phyloP scores from a whole-genome alignment of 2,113 vertebrate genomes.

The Cavia aperea region DNA sequence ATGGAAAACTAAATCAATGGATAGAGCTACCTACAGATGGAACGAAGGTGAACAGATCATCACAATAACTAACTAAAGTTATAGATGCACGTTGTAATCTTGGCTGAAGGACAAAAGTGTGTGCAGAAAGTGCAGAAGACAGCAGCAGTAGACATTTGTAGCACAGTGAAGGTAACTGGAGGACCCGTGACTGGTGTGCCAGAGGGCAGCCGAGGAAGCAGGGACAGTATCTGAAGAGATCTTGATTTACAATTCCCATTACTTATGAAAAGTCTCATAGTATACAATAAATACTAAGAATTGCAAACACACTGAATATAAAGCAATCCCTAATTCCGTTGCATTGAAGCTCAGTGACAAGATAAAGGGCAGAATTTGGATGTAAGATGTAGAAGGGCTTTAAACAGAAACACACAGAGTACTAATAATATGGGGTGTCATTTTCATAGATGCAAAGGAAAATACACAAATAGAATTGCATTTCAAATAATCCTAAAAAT shows the following conservation, averaged over 20 bases:
- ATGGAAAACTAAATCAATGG: neutral
- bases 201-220: neutral
- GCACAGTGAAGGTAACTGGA: neutral
- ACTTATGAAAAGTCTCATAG: neutral
- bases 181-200: no score
- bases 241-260: neutral
- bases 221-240: neutral
- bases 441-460: neutral
- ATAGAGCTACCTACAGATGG: neutral
- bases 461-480: neutral
- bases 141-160: neutral
- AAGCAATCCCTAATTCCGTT: neutral
- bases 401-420: neutral
- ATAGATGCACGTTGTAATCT: neutral
- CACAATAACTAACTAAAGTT: neutral
- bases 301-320: neutral
- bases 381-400: neutral
- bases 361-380: neutral
- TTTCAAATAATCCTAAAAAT: neutral
- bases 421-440: neutral
- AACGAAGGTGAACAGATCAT: neutral
- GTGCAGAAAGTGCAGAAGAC: neutral
- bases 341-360: neutral
- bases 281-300: neutral
- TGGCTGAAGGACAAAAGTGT: neutral